phyloP scores from a whole-genome alignment of 2,888 invertebrate species.

The Podotricha telesiphe region DNA sequence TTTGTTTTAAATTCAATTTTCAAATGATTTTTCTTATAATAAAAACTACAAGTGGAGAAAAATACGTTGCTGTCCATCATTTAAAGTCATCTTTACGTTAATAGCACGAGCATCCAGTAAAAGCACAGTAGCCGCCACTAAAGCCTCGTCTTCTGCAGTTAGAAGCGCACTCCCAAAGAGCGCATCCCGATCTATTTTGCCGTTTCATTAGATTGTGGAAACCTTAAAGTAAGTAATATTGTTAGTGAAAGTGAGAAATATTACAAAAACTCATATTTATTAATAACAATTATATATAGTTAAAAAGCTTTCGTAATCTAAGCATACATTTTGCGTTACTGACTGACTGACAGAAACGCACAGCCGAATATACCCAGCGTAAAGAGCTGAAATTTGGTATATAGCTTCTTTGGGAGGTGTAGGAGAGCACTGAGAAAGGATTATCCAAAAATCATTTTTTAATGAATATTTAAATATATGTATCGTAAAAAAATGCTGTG shows the following conservation, averaged over 20 bases:
- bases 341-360: no score
- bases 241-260: conserved; percentile 5
- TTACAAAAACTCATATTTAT: no score
- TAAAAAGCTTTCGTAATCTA: no score
- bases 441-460: no score
- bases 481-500: no score
- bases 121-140: conserved; percentile 59
- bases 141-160: conserved; percentile 54
- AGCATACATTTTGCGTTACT: no score
- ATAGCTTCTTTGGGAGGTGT: no score
- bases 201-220: conserved; percentile 17
- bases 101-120: conserved; percentile 60
- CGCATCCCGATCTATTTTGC: conserved; percentile 11
- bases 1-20: not conserved
- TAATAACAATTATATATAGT: no score
- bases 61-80: not conserved
- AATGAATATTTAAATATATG: no score
- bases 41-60: not conserved
- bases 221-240: conserved; percentile 10
- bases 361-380: no score
- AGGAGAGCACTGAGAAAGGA: no score
- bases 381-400: no score
- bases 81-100: not conserved
- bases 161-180: conserved; percentile 59
- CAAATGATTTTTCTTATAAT: not conserved